Percentiles rank a stretch among this genome's conserved stretches.
These are phyloP conservation scores for Macrotus californicus DNA, from an alignment of 2,113 vertebrate species.

Conservation along the genomic window DNA sequence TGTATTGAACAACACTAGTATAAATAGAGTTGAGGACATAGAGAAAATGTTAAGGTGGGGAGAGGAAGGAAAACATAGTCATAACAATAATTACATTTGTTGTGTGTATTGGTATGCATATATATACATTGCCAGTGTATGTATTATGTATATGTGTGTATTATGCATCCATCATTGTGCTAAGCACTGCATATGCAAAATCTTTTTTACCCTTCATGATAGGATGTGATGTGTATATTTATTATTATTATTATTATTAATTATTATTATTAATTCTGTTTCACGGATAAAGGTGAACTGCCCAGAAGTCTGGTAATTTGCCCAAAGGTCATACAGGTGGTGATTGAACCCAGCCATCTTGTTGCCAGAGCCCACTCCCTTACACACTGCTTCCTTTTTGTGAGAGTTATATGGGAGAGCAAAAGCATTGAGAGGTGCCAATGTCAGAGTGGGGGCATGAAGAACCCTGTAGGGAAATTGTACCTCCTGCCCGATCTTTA, in stretches of 20 bases:
- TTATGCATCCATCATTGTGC: neutral
- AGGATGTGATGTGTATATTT: neutral
- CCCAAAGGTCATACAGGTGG: neutral
- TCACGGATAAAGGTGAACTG: neutral
- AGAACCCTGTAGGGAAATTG: neutral
- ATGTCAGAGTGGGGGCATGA: neutral
- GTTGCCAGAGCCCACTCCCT: neutral
- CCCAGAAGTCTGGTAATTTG: neutral
- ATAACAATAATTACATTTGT: neutral
- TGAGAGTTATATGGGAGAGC: neutral
- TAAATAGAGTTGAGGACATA: neutral
- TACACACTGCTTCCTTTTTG: neutral
- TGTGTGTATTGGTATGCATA: too few relatives aligned
- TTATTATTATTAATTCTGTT: neutral
- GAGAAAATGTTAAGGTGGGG: neutral
- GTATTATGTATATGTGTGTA: neutral
- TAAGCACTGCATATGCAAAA: neutral
- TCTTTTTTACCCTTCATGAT: neutral
- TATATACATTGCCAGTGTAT: neutral
- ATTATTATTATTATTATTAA: neutral
- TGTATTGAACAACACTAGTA: neutral
- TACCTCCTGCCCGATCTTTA: neutral
- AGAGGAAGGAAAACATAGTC: neutral
- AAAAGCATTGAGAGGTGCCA: neutral
- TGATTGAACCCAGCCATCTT: neutral